These are phyloP conservation scores for Perdita meconis DNA, from an alignment of 2,888 invertebrate genomes.

Conservation along the genomic window DNA sequence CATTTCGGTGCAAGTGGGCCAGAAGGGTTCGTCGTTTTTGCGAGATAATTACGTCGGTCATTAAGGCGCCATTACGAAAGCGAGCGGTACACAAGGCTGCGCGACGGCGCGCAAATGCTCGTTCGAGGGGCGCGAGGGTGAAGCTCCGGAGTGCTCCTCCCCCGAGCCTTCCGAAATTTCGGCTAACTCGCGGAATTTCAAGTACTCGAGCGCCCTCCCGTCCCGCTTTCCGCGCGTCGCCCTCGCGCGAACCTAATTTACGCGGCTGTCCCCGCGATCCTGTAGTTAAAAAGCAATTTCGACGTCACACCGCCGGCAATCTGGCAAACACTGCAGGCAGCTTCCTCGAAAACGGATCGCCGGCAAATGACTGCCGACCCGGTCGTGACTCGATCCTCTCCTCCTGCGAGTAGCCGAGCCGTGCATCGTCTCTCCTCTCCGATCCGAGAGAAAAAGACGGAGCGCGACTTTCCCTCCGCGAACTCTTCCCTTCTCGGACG, in stretches of 20 bases:
- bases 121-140: no score
- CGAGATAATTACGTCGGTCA: constrained; percentile 54
- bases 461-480: constrained; percentile 9
- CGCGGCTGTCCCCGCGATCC: constrained; percentile 47
- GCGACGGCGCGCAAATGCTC: constrained; percentile 1
- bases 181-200: constrained; percentile 50
- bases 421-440: no score
- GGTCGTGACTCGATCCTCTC: constrained; percentile 6
- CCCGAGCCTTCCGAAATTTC: constrained; percentile 36
- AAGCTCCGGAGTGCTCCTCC: background rate
- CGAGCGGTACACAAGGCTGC: background rate
- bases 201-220: constrained; percentile 14
- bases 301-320: constrained; percentile 51
- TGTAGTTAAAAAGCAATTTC: constrained; percentile 52
- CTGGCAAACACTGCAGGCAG: constrained; percentile 41
- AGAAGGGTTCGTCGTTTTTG: constrained; percentile 26
- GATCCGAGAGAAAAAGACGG: constrained; percentile 14
- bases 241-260: constrained; percentile 44
- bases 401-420: background rate
- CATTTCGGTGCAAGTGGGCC: background rate
- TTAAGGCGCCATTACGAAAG: constrained; percentile 40
- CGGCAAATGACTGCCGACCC: constrained; percentile 15
- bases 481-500: constrained; percentile 56
- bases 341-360: constrained; percentile 30
- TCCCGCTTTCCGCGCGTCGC: no score